Percentiles rank a stretch among this genome's conserved stretches.
phyloP scores from a whole-genome alignment of 2,113 vertebrate genomes.

The Perca flavescens region DNA sequence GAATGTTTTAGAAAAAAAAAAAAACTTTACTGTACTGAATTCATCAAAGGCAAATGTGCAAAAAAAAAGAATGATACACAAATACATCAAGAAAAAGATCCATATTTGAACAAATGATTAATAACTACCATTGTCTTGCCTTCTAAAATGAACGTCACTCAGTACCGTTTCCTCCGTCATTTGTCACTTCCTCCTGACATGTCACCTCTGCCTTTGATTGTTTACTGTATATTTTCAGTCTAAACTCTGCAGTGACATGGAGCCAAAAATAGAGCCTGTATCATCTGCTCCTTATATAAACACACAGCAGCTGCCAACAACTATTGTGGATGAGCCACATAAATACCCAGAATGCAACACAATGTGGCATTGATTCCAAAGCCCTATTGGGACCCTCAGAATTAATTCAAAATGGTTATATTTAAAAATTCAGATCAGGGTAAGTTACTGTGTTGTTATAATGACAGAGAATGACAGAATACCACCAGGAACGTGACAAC shows the following conservation, averaged over 20 bases:
- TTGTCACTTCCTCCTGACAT: constrained; percentile 40
- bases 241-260: constrained; percentile 51
- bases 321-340: constrained; percentile 51
- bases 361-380: constrained; percentile 36
- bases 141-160: constrained; percentile 15
- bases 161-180: constrained; percentile 12
- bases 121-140: neutral
- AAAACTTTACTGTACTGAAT: neutral
- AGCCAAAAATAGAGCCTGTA: constrained; percentile 63
- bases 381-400: constrained; percentile 10
- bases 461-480: neutral
- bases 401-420: constrained; percentile 35
- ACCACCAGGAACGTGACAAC: neutral
- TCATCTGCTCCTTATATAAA: constrained; percentile 73
- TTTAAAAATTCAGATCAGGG: constrained; percentile 23
- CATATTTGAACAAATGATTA: neutral
- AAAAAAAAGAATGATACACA: neutral
- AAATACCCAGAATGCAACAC: constrained; percentile 57
- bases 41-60: neutral
- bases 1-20: neutral
- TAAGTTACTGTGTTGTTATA: constrained; percentile 17
- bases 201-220: constrained; percentile 19
- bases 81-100: constrained; percentile 13
- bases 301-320: constrained; percentile 66
- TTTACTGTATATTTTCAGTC: constrained; percentile 45